Base-by-base conservation (phyloP, 2,888 invertebrate species). In the Chymomyza procnemis region DNA sequence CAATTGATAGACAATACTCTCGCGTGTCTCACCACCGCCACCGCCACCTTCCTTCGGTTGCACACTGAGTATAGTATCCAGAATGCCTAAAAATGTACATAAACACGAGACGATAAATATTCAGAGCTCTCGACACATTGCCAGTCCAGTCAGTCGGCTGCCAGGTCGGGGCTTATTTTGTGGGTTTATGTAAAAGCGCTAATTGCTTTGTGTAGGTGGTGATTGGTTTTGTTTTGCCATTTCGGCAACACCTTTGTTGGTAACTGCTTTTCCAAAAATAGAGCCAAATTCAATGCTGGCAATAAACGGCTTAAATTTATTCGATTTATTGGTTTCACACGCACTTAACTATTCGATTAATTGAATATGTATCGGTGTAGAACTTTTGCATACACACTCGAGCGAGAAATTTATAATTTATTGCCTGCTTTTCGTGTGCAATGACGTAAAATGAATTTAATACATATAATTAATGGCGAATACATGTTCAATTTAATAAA, bases 11-110 rank as follows among this genome's bases (percentile, higher is more conserved):
- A 98, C 98, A 55, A 97, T 95, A 79, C 94, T 95, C 91, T 99
- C 99, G 79, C 98, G 93, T 0, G 97, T 96, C 92, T 99, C 98
- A 0, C 98, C 97, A 0, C 97, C 97, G 70, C 95, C 95, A 19
- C 95, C 94, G 0, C 96, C 97, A 1, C 97, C 96, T 92, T 99
- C 98, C 89, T 99, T 99, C 0, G 99, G 99, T 88, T 99, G 98
- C n/a, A 99, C 98, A 89, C 94, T 97, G 52, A 99, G 92, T 84
- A 99, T 98, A 0, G 97, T 97, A 88, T 97, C 97, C 85, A 99
- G 92, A 88, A 99, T 98, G 76, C 93, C 93, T 92, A 73, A 12
- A 63, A 34, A 12, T 9, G 34, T 41, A 12, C 34, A 41, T 12
- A 41, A 41, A 41, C 34, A 41, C 12, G 26, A 41, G 1, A 41